These are phyloP conservation scores for Macroteleia sp. DNA, from an alignment of 2,888 invertebrate species.

Conservation along the genomic window DNA sequence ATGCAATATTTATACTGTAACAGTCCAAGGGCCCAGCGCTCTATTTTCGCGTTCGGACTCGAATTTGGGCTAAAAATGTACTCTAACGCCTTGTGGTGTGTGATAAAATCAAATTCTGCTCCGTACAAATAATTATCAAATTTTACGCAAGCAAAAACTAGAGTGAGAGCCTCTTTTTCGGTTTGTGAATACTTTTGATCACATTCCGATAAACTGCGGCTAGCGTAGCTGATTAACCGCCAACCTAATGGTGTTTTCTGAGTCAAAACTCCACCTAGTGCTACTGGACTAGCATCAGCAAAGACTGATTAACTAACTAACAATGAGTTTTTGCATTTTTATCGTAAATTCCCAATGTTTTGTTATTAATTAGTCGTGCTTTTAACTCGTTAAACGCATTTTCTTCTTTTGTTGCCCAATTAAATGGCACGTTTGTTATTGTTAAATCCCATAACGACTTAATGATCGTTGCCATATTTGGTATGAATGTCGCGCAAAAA, in stretches of 20 bases:
- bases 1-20: no score
- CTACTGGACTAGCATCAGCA: constrained; percentile 78
- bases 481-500: constrained; percentile 71
- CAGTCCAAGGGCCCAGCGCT: constrained; percentile 69
- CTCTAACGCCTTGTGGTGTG: constrained; percentile 74
- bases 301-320: no score
- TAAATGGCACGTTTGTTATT: neutral
- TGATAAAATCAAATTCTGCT: constrained; percentile 74
- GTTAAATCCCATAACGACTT: constrained; percentile 63
- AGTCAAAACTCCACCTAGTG: constrained; percentile 73
- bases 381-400: neutral
- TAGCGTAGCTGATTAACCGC: constrained; percentile 80
- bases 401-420: neutral
- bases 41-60: constrained; percentile 58
- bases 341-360: constrained; percentile 66
- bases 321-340: constrained; percentile 14
- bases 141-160: constrained; percentile 66
- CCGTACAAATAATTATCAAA: constrained; percentile 81
- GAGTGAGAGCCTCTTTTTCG: constrained; percentile 67
- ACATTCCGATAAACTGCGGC: constrained; percentile 74
- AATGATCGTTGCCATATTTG: constrained; percentile 65
- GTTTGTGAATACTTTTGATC: constrained; percentile 73
- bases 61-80: constrained; percentile 66
- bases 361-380: neutral
- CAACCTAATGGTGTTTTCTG: constrained; percentile 67